These are phyloP conservation scores for Hippoglossus stenolepis DNA, from an alignment of 2,113 vertebrate species.

Conservation along the genomic window DNA sequence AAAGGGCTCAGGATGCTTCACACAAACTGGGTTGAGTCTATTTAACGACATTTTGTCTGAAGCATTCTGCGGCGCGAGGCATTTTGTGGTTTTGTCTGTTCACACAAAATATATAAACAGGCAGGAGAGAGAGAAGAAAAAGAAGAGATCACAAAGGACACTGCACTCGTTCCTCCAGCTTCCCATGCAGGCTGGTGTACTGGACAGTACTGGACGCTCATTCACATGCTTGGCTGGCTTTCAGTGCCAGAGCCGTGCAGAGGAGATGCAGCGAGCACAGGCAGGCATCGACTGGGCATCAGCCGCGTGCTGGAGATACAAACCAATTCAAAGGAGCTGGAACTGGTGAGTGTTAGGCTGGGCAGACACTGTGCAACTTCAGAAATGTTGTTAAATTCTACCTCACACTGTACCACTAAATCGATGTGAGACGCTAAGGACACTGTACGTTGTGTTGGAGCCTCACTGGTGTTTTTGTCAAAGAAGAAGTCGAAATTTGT, in stretches of 20 bases:
- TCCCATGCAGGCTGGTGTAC: conserved; percentile 71
- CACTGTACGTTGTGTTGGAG: too few relatives aligned
- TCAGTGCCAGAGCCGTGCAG: conserved; percentile 67
- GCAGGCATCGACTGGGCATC: conserved; percentile 66
- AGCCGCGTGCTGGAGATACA: conserved; percentile 15
- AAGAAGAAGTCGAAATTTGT: too few relatives aligned
- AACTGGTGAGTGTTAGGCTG: neutral
- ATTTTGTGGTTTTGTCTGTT: too few relatives aligned
- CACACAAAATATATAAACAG: conserved; percentile 48
- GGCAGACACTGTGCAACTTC: neutral
- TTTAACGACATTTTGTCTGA: conserved; percentile 17
- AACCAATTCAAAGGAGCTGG: neutral
- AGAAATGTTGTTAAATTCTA: too few relatives aligned
- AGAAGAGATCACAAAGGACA: conserved; percentile 35
- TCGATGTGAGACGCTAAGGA: too few relatives aligned
- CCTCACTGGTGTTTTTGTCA: too few relatives aligned
- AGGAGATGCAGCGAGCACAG: conserved; percentile 56
- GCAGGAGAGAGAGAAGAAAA: conserved; percentile 45
- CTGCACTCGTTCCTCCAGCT: conserved; percentile 55
- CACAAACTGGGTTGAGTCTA: neutral
- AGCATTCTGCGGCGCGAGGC: conserved; percentile 14
- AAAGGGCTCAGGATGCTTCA: conserved; percentile 44
- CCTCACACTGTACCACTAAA: too few relatives aligned
- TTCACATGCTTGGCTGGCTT: conserved; percentile 74
- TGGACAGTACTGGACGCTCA: conserved; percentile 30